Percentiles rank a stretch among this genome's conserved stretches.
These are phyloP conservation scores for Tetramorium parvispinum DNA, from an alignment of 1,140 invertebrate genomes.

Conservation along the genomic window DNA sequence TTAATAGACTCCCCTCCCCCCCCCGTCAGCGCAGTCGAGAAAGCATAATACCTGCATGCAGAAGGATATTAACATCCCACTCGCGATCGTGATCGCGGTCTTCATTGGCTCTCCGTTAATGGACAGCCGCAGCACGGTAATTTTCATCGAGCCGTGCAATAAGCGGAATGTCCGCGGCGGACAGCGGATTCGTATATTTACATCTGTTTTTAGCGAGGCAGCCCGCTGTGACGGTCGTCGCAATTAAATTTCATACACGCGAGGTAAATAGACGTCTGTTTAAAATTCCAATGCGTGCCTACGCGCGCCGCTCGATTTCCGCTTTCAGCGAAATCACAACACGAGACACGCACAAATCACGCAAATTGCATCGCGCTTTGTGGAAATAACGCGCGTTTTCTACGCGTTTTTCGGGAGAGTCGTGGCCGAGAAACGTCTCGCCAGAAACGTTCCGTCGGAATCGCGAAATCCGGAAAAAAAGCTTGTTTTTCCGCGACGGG, in stretches of 20 bases:
- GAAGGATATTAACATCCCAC: slow-evolving; percentile 8
- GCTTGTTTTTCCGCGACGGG: not conserved
- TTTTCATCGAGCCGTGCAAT: slow-evolving; percentile 21
- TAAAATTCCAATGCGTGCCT: slow-evolving; percentile 45
- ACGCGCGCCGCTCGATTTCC: slow-evolving; percentile 29
- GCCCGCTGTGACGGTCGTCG: slow-evolving; percentile 48
- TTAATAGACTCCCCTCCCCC: slow-evolving; percentile 14
- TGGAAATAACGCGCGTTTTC: not conserved
- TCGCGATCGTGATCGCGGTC: not conserved
- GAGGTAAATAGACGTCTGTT: slow-evolving; percentile 36
- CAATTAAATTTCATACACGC: slow-evolving; percentile 59
- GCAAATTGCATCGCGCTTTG: not conserved
- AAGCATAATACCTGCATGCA: not conserved
- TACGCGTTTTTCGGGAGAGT: not conserved
- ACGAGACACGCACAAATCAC: not conserved
- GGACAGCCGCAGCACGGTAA: slow-evolving; percentile 17
- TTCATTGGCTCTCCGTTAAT: slow-evolving; percentile 27
- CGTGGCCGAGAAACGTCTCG: not conserved
- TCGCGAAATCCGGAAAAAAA: not conserved
- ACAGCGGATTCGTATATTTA: slow-evolving; percentile 17
- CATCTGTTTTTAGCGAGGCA: slow-evolving; percentile 45
- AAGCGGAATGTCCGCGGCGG: slow-evolving; percentile 15
- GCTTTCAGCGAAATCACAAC: slow-evolving; percentile 9
- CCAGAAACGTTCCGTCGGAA: not conserved
- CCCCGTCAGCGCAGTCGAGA: not conserved